Percentiles rank a stretch among this genome's conserved stretches.
Evolutionary conservation across 2,888 invertebrate genomes (phyloP).

Genomic region (Ophonus ardosiacus): DNA sequence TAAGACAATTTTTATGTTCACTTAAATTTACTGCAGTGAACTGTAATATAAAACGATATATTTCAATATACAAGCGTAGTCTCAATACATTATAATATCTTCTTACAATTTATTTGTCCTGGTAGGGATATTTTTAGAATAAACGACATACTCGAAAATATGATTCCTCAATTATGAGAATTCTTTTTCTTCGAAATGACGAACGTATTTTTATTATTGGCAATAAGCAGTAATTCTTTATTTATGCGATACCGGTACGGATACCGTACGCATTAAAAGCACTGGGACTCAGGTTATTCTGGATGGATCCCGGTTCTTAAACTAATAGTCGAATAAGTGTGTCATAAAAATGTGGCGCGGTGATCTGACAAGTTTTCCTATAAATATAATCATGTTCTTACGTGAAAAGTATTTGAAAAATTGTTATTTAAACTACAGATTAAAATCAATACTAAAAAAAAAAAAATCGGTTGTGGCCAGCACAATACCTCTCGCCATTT

Average conservation of each 20-base stretch:
- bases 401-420: too few species aligned
- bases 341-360: too few species aligned
- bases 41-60: constrained; percentile 35
- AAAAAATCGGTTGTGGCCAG: too few species aligned
- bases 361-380: too few species aligned
- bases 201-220: constrained; percentile 9
- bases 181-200: not conserved
- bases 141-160: constrained; percentile 13
- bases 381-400: too few species aligned
- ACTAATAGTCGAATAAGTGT: too few species aligned
- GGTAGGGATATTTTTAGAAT: constrained; percentile 14
- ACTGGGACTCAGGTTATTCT: too few species aligned
- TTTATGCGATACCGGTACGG: not conserved
- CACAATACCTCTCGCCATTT: too few species aligned
- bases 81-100: constrained; percentile 39
- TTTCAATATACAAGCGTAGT: constrained; percentile 9
- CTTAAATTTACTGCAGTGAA: constrained; percentile 39
- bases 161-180: constrained; percentile 5
- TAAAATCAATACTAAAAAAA: too few species aligned
- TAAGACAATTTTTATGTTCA: constrained; percentile 41
- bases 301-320: too few species aligned
- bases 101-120: constrained; percentile 21
- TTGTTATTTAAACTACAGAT: too few species aligned
- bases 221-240: not conserved
- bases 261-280: not conserved